Evolutionary conservation across 2,797 vertebrate species (phyloP).

Genomic region (Pangasius djambal): DNA sequence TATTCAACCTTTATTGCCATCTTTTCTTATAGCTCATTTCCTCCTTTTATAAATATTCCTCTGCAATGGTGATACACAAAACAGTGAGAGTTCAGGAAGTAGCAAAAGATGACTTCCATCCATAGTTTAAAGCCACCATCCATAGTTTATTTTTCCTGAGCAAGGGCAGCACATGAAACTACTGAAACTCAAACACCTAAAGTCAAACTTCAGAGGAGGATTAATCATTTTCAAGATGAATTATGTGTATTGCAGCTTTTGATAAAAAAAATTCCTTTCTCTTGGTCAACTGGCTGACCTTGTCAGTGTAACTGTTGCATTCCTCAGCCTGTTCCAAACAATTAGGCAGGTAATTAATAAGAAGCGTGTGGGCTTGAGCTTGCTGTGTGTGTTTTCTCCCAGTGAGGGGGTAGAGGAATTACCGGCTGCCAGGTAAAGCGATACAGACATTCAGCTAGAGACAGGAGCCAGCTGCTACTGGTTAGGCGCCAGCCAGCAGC

Average conservation of each 20-base stretch:
- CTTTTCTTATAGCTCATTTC: slow-evolving; percentile 23
- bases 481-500: background rate
- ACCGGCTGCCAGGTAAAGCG: slow-evolving; percentile 70
- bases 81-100: background rate
- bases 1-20: background rate
- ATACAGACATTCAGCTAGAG: slow-evolving; percentile 71
- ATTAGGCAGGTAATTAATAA: slow-evolving; percentile 70
- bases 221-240: slow-evolving; percentile 31
- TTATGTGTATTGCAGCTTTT: background rate
- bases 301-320: slow-evolving; percentile 41
- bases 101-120: slow-evolving; percentile 2
- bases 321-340: slow-evolving; percentile 52
- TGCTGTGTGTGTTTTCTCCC: slow-evolving; percentile 69
- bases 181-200: slow-evolving; percentile 21
- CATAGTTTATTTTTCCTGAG: slow-evolving; percentile 28
- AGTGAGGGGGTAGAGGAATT: slow-evolving; percentile 70
- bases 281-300: background rate
- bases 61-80: slow-evolving; percentile 3
- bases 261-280: slow-evolving; percentile 12
- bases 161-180: slow-evolving; percentile 7
- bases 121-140: too few relatives aligned
- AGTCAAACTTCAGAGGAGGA: slow-evolving; percentile 39
- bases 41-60: slow-evolving; percentile 9
- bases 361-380: slow-evolving; percentile 63
- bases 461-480: slow-evolving; percentile 63